A percentile compares a stretch with the other conserved stretches of the same genome.
Evolutionary conservation across 2,888 invertebrate species (phyloP).

Genomic region (Mythimna lalbum): DNA sequence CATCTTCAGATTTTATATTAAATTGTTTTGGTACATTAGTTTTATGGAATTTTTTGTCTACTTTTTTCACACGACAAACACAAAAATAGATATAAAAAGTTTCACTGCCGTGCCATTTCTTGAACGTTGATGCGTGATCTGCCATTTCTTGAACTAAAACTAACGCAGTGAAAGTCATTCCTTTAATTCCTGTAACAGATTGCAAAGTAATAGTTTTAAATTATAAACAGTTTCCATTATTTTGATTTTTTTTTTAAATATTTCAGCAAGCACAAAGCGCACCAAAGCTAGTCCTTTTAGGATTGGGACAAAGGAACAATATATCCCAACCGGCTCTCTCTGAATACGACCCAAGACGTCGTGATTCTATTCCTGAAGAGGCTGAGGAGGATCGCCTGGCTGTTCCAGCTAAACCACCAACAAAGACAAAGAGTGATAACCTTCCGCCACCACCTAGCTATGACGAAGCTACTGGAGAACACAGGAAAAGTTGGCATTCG

Average conservation of each 20-base stretch:
- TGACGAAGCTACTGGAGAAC: slow-evolving; percentile 83
- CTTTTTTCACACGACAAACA: background rate
- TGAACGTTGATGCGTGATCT: no score
- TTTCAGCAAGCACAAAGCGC: slow-evolving; percentile 91
- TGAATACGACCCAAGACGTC: slow-evolving; percentile 89
- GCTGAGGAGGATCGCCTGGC: slow-evolving; percentile 86
- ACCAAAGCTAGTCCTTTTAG: slow-evolving; percentile 89
- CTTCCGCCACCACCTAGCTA: slow-evolving; percentile 84
- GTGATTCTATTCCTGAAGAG: slow-evolving; percentile 92
- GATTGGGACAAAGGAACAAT: slow-evolving; percentile 90
- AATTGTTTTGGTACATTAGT: slow-evolving; percentile 13
- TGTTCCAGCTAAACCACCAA: slow-evolving; percentile 73
- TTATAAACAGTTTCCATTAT: background rate
- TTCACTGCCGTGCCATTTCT: background rate
- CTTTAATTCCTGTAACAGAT: no score
- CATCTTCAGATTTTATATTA: slow-evolving; percentile 30
- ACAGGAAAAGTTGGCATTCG: slow-evolving; percentile 89
- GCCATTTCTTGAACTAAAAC: background rate
- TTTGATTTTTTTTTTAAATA: slow-evolving; percentile 6
- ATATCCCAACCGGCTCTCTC: slow-evolving; percentile 91
- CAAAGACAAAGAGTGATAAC: slow-evolving; percentile 83
- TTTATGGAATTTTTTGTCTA: slow-evolving; percentile 1
- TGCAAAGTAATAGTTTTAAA: background rate
- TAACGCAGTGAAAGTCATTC: background rate
- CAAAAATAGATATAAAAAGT: background rate